Percentiles rank a stretch among this genome's conserved stretches.
Conservation (phyloP, 2,888 invertebrate species). For the Spatulosminthurus flaviceps region DNA sequence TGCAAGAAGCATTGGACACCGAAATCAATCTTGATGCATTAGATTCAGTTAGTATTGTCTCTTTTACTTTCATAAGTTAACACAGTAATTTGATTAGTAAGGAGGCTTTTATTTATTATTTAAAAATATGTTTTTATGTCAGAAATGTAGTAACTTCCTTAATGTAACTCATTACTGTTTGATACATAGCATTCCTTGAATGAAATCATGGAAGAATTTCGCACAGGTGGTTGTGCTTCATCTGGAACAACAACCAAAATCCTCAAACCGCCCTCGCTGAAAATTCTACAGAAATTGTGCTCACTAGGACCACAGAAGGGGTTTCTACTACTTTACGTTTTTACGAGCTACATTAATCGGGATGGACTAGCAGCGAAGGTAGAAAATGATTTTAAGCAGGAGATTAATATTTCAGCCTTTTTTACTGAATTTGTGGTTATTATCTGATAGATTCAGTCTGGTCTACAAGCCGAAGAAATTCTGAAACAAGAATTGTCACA, state of each 20-base stretch:
- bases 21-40: constrained; percentile 54
- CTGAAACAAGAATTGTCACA: neutral
- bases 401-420: neutral
- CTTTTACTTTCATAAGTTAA: no score
- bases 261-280: neutral
- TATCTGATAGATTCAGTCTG: neutral
- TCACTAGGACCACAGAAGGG: constrained; percentile 26
- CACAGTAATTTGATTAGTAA: constrained; percentile 41
- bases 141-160: neutral
- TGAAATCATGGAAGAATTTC: constrained; percentile 48
- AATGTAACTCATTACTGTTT: no score
- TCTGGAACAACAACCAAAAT: neutral
- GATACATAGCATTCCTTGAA: constrained; percentile 43
- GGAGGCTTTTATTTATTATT: neutral
- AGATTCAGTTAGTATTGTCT: constrained; percentile 16
- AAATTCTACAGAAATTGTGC: constrained; percentile 25
- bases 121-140: no score
- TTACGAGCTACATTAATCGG: constrained; percentile 21
- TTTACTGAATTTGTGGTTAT: no score
- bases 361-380: constrained; percentile 31
- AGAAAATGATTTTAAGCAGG: neutral
- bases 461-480: neutral
- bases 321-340: constrained; percentile 36
- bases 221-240: constrained; percentile 39
- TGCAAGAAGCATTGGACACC: constrained; percentile 51